Conservation (phyloP, 2,797 vertebrate genomes). For the Acrocephalus scirpaceus region DNA sequence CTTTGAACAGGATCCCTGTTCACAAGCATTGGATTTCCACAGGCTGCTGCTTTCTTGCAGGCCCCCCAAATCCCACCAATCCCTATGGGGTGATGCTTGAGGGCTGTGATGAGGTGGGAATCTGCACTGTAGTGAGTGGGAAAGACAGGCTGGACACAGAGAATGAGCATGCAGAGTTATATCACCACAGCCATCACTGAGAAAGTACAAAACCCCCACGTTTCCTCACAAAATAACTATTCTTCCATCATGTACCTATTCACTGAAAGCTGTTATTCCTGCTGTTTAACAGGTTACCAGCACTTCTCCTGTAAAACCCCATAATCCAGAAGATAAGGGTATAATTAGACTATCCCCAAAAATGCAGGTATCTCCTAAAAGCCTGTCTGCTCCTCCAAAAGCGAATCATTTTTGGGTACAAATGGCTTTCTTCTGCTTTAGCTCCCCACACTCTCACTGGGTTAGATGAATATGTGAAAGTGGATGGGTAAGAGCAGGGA, state of each 20-base stretch:
- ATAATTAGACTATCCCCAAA: neutral
- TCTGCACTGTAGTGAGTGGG: neutral
- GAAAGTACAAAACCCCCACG: fast-evolving
- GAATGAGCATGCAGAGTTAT: neutral
- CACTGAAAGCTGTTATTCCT: neutral
- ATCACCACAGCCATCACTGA: neutral
- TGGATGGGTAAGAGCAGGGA: neutral
- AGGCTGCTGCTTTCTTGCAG: neutral
- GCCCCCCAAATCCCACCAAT: fast-evolving
- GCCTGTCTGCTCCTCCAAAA: neutral
- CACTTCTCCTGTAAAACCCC: neutral
- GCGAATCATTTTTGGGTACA: neutral
- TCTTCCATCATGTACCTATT: neutral
- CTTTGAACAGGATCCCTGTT: neutral
- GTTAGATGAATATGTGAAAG: neutral
- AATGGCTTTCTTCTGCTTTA: neutral
- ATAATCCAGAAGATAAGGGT: neutral
- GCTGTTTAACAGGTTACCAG: neutral
- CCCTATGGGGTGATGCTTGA: fast-evolving
- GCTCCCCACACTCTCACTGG: neutral
- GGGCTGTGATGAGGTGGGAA: neutral
- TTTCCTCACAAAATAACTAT: neutral
- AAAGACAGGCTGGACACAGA: neutral
- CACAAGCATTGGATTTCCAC: neutral
- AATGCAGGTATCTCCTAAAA: neutral